Evolutionary conservation across 2,113 vertebrate species (phyloP).

Genomic region (Zeus faber): DNA sequence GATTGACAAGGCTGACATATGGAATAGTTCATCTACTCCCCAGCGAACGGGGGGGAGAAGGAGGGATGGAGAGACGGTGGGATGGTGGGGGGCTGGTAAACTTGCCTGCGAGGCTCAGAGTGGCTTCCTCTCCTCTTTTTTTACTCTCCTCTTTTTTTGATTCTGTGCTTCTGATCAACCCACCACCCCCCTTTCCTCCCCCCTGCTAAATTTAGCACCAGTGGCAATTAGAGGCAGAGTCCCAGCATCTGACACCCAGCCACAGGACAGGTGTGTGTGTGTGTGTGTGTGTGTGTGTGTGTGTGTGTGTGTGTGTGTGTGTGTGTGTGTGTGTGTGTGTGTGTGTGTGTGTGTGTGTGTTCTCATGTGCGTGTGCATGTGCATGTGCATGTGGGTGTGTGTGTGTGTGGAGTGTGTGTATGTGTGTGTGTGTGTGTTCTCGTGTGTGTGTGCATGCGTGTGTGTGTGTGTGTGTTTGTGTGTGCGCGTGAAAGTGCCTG

Average conservation of each 20-base stretch:
- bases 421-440: no score
- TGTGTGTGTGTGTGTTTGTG: no score
- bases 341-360: not conserved
- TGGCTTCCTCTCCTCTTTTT: constrained; percentile 63
- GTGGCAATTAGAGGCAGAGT: constrained; percentile 94
- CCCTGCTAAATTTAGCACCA: constrained; percentile 94
- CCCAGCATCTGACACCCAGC: constrained; percentile 81
- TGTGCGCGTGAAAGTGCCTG: no score
- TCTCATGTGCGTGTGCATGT: no score
- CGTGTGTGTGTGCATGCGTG: not conserved
- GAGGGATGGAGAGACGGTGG: constrained; percentile 72
- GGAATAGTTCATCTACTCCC: constrained; percentile 99
- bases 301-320: constrained; percentile 25
- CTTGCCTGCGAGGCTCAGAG: constrained; percentile 94
- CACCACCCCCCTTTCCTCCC: constrained; percentile 92
- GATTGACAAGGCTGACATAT: constrained; percentile 99
- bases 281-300: constrained; percentile 59
- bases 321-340: constrained; percentile 9
- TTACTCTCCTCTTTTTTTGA: constrained; percentile 67
- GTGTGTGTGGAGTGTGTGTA: no score
- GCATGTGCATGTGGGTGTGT: no score
- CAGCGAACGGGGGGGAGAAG: constrained; percentile 92
- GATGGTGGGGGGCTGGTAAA: constrained; percentile 82
- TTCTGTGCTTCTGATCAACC: constrained; percentile 93
- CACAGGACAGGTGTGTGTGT: constrained; percentile 54